Conservation (phyloP, 2,888 invertebrate species). For the Anthophora plumipes region DNA sequence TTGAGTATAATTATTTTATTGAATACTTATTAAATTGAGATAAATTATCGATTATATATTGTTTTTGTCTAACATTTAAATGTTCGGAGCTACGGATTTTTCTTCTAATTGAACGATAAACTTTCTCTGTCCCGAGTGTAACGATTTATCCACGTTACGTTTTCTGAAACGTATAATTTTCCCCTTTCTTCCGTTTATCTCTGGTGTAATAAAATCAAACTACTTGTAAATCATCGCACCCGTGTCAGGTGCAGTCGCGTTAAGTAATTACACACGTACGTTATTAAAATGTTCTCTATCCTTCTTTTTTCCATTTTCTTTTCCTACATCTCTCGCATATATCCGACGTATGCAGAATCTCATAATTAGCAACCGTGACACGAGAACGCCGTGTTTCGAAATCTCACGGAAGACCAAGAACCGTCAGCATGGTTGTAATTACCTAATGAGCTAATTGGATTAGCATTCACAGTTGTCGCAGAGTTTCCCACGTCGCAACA, state of each 20-base stretch:
- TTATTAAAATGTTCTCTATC: constrained; percentile 10
- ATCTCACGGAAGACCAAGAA: constrained; percentile 59
- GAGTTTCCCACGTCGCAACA: constrained; percentile 69
- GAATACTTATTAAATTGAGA: no score
- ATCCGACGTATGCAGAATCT: constrained; percentile 33
- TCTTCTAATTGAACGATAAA: constrained; percentile 15
- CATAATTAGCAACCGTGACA: constrained; percentile 55
- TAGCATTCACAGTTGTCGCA: constrained; percentile 69
- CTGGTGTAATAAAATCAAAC: neutral
- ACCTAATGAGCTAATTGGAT: constrained; percentile 73
- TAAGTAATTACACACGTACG: constrained; percentile 26
- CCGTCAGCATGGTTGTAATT: constrained; percentile 64
- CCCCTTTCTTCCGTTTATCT: neutral
- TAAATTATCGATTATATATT: no score
- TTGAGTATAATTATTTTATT: no score
- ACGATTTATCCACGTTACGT: neutral
- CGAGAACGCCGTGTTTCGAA: constrained; percentile 55
- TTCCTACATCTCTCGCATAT: neutral
- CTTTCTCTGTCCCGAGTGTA: no score
- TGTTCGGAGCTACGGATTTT: no score
- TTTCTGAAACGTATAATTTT: neutral
- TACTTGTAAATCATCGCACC: constrained; percentile 13
- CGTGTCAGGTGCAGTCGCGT: neutral
- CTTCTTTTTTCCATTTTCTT: neutral
- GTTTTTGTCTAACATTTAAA: no score